Percentiles rank a stretch among this genome's conserved stretches.
Conservation (phyloP, 2,113 vertebrate genomes). For the Montifringilla adamsi region DNA sequence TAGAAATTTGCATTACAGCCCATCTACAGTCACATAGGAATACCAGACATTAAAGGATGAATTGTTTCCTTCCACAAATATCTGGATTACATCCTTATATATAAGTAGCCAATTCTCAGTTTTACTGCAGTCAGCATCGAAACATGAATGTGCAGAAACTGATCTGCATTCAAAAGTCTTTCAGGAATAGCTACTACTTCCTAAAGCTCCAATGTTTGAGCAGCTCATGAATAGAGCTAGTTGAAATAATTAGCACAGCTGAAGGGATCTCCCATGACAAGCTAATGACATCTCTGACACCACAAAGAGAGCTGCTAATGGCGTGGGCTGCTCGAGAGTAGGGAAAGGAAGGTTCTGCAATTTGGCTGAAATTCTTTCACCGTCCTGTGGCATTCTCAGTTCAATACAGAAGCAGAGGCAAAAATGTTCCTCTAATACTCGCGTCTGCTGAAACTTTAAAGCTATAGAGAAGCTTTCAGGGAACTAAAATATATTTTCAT, state of each 20-base stretch:
- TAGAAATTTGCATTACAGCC: neutral
- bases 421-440: constrained; percentile 1
- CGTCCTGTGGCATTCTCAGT: neutral
- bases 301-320: neutral
- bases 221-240: neutral
- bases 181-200: neutral
- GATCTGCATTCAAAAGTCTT: neutral
- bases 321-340: neutral
- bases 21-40: neutral
- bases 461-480: neutral
- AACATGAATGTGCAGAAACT: neutral
- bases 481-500: constrained; percentile 37
- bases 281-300: constrained; percentile 2
- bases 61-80: neutral
- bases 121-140: neutral
- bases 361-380: neutral
- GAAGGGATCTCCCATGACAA: neutral
- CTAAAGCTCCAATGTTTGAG: neutral
- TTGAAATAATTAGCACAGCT: neutral
- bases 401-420: neutral
- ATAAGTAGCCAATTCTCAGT: neutral
- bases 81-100: neutral
- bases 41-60: neutral
- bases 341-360: neutral
- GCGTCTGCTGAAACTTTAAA: constrained; percentile 5